These are phyloP conservation scores for Umimayanthus chanpuru DNA, from an alignment of 92 coral and sea anemone genomes.

Conservation along the genomic window DNA sequence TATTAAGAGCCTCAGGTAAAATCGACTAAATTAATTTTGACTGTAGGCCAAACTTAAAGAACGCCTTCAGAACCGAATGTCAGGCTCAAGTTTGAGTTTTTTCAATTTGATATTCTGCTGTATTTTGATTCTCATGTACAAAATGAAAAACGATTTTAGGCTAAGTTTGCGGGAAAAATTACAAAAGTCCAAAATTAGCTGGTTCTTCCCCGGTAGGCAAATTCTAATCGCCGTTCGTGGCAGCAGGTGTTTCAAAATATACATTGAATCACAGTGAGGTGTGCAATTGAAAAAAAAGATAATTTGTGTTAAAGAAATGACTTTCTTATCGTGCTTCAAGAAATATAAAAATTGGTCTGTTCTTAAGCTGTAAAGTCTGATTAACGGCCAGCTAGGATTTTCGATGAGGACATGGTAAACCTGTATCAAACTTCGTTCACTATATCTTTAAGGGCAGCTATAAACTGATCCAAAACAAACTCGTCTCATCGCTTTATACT, in stretches of 20 bases:
- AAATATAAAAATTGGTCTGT: background rate
- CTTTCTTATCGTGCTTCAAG: background rate
- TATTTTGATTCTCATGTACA: too few species aligned
- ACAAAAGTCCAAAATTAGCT: background rate
- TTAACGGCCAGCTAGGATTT: background rate
- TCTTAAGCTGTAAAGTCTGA: background rate
- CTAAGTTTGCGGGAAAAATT: background rate
- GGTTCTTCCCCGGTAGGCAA: background rate
- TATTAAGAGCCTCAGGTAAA: too few species aligned
- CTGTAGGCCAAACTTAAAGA: background rate
- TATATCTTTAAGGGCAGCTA: too few species aligned
- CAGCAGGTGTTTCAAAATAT: background rate
- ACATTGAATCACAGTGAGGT: too few species aligned
- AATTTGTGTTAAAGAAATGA: too few species aligned
- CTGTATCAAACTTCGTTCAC: background rate
- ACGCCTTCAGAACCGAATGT: background rate
- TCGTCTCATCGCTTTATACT: too few species aligned
- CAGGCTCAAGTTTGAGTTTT: background rate
- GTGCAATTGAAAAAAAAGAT: too few species aligned
- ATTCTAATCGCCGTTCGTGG: background rate
- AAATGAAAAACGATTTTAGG: too few species aligned
- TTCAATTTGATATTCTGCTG: background rate
- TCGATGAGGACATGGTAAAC: background rate
- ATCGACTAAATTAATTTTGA: background rate
- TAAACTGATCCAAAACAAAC: too few species aligned